Percentiles rank a stretch among this genome's conserved stretches.
These are phyloP conservation scores for Hemithea aestivaria DNA, from an alignment of 2,888 invertebrate genomes.

Conservation along the genomic window DNA sequence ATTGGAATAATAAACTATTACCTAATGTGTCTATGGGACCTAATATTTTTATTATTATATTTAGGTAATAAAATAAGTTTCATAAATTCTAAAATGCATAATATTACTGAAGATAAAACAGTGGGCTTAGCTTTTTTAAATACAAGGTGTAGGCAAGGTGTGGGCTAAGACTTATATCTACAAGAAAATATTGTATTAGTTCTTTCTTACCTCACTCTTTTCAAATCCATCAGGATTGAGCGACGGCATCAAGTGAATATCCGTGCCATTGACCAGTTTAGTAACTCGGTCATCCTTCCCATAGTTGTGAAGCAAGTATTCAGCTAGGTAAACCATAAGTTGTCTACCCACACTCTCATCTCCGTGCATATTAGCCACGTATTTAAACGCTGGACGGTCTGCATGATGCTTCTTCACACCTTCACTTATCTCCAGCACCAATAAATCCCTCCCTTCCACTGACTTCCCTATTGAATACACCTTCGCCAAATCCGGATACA, in stretches of 20 bases:
- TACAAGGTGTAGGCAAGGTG: too few species aligned
- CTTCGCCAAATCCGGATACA: constrained; percentile 84
- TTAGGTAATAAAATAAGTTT: too few species aligned
- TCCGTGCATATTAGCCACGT: constrained; percentile 98
- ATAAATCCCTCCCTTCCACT: constrained; percentile 87
- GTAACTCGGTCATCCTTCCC: constrained; percentile 84
- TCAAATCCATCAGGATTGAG: constrained; percentile 99
- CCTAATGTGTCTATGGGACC: too few species aligned
- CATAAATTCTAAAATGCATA: too few species aligned
- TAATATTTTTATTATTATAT: too few species aligned
- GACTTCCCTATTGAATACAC: constrained; percentile 91
- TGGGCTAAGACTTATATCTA: too few species aligned
- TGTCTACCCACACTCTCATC: constrained; percentile 95
- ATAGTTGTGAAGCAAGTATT: constrained; percentile 89
- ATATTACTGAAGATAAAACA: too few species aligned
- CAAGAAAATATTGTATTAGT: too few species aligned
- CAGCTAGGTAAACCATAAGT: constrained; percentile 88
- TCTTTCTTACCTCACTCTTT: constrained; percentile 84
- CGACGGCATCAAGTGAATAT: constrained; percentile 97
- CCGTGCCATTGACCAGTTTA: constrained; percentile 88
- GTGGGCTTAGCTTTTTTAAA: too few species aligned
- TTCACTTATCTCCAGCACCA: constrained; percentile 89
- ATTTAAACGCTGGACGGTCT: constrained; percentile 93
- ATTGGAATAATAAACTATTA: too few species aligned
- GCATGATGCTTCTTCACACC: constrained; percentile 78